Evolutionary conservation across 1,140 invertebrate genomes (phyloP).

Genomic region (Stenopsyche tienmushanensis): DNA sequence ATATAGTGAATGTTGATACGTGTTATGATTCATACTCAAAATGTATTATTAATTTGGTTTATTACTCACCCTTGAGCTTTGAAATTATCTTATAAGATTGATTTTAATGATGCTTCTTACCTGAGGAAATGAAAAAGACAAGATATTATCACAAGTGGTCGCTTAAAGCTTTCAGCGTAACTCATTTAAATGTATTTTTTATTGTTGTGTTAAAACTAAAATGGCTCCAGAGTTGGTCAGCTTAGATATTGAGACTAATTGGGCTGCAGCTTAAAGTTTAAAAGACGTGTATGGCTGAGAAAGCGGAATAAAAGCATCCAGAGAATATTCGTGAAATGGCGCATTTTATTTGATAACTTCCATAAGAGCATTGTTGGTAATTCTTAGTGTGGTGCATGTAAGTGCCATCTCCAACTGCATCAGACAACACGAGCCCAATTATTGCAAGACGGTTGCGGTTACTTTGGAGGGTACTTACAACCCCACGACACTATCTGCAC

Average conservation of each 20-base stretch:
- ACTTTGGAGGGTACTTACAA: too few relatives aligned
- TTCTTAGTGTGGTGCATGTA: constrained; percentile 11
- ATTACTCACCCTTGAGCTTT: too few relatives aligned
- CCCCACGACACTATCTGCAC: background rate
- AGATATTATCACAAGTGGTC: too few relatives aligned
- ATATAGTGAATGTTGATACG: too few relatives aligned
- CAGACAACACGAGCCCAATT: constrained; percentile 16
- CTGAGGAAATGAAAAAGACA: too few relatives aligned
- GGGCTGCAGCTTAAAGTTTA: background rate
- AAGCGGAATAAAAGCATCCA: constrained; percentile 1
- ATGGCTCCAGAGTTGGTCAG: background rate
- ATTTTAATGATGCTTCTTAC: too few relatives aligned
- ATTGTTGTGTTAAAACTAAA: background rate
- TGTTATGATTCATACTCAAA: too few relatives aligned
- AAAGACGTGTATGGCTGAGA: background rate
- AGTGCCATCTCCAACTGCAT: constrained; percentile 18
- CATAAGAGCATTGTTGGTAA: constrained; percentile 18
- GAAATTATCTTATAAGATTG: too few relatives aligned
- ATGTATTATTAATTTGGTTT: too few relatives aligned
- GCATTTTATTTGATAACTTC: constrained; percentile 28
- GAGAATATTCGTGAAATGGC: background rate
- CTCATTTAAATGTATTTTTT: too few relatives aligned
- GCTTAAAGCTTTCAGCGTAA: too few relatives aligned
- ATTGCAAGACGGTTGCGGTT: constrained; percentile 15
- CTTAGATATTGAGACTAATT: background rate